Evolutionary conservation across 64 coral and sea anemone genomes (phyloP), one percentile per base, ranked within the genome.

Genomic region (Pocillopora verrucosa): DNA sequence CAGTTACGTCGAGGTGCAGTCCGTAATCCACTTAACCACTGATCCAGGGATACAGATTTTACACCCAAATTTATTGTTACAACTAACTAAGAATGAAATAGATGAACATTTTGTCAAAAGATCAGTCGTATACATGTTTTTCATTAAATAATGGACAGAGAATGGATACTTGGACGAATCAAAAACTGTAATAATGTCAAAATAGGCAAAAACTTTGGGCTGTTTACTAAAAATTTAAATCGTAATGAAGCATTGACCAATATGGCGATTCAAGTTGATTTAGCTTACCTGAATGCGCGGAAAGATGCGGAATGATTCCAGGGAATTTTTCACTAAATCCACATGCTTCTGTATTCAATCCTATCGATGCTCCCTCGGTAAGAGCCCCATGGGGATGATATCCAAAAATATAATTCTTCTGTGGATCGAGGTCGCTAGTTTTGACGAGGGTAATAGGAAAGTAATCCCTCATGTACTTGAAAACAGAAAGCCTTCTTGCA

Each of bases 311-410:
- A 20, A 80, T 89, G 25, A 95, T 95, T 74, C 94, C 94, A 35
- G 94, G 90, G 76, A 88, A 95, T 73, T 74, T 89, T 35, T 95
- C 72, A 22, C 90, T 89, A 73, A 95, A 95, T 15, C 90, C 79
- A 37, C 87, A 82, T 58, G 90, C 90, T 34, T 95, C 94, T 25
- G 94, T 77, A 36, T 75, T 75, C 16, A 95, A 24, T 1, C 63
- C 94, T 41, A 95, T 57, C 0, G 89, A 87, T 16, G 80, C 94
- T 57, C 94, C 94, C 61, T 92, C 90, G 34, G 56, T 35, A 1
- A 92, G 69, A 1, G 62, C 5, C 1, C 94, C 94, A 61, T 95
- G 94, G 1, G 94, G 94, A 86, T 95, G 94, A 61, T 95, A 95
- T 1, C 90, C 90, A 16, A 95, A 92, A 56, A 95, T 92, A 36